A percentile compares a stretch with the other conserved stretches of the same genome.
phyloP scores from a whole-genome alignment of 2,888 invertebrate species.

The Ophioninae sp. region DNA sequence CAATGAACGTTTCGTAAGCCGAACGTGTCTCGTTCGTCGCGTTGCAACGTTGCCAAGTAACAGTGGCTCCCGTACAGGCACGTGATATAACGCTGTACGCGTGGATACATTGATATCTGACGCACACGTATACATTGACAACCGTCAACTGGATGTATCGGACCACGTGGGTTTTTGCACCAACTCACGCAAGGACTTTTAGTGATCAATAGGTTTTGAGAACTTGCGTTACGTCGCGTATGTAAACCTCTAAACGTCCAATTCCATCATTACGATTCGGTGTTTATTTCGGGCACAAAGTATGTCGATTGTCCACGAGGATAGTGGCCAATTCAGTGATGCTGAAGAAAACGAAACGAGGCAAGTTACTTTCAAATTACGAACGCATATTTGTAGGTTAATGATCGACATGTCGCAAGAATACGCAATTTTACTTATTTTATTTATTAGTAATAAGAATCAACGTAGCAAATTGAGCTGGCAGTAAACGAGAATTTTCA shows the following conservation, averaged over 20 bases:
- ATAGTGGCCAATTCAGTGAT: constrained; percentile 82
- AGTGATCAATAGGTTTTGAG: constrained; percentile 46
- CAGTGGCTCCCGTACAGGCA: not conserved
- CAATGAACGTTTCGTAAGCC: constrained; percentile 43
- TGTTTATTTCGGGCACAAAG: constrained; percentile 1
- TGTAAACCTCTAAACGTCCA: not conserved
- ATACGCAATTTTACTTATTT: constrained; percentile 2
- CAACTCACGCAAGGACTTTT: constrained; percentile 4
- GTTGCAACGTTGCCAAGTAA: constrained; percentile 54
- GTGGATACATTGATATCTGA: not conserved
- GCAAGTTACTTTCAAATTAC: constrained; percentile 62
- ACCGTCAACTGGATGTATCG: constrained; percentile 2
- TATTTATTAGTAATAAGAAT: not conserved
- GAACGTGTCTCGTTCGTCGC: constrained; percentile 41
- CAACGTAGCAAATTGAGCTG: not conserved
- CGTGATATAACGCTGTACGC: constrained; percentile 1
- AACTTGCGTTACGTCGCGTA: constrained; percentile 10
- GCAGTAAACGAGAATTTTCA: not conserved
- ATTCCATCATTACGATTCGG: constrained; percentile 1
- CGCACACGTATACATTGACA: not conserved
- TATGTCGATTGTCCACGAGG: constrained; percentile 67
- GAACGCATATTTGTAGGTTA: constrained; percentile 30
- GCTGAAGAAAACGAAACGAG: constrained; percentile 76
- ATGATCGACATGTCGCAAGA: constrained; percentile 36
- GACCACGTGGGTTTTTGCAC: constrained; percentile 43